These are phyloP conservation scores for Catharus minimus DNA, from an alignment of 2,113 vertebrate species.

Conservation along the genomic window DNA sequence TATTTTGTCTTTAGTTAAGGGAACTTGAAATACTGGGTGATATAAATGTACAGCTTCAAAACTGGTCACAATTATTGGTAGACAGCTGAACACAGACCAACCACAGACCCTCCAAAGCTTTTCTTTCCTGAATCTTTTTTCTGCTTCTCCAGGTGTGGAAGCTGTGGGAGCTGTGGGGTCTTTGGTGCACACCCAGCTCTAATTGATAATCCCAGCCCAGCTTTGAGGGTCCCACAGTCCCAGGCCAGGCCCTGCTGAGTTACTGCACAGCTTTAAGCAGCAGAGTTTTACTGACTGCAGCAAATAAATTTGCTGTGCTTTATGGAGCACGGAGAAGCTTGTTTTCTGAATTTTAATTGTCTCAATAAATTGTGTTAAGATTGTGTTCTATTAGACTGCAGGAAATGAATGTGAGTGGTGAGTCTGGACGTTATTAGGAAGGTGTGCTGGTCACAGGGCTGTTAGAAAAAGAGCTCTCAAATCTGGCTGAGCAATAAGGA, in stretches of 20 bases:
- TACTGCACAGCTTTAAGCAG: constrained; percentile 4
- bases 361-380: constrained; percentile 72
- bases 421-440: constrained; percentile 11
- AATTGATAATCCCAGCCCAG: background rate
- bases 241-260: background rate
- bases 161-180: background rate
- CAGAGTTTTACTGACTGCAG: constrained; percentile 8
- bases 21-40: background rate
- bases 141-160: background rate
- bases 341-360: constrained; percentile 68
- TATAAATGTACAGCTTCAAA: background rate
- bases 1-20: background rate
- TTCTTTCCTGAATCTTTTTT: background rate
- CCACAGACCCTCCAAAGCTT: background rate
- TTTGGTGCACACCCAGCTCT: background rate
- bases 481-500: constrained; percentile 37
- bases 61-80: background rate
- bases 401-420: constrained; percentile 53
- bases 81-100: background rate
- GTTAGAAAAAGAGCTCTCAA: background rate
- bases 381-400: constrained; percentile 46
- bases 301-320: constrained; percentile 63
- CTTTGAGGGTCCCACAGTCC: background rate
- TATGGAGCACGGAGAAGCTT: constrained; percentile 64
- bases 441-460: constrained; percentile 20